Evolutionary conservation across 2,888 invertebrate species (phyloP), one percentile per base, ranked within the genome.

Genomic region (Daptonema setosum): DNA sequence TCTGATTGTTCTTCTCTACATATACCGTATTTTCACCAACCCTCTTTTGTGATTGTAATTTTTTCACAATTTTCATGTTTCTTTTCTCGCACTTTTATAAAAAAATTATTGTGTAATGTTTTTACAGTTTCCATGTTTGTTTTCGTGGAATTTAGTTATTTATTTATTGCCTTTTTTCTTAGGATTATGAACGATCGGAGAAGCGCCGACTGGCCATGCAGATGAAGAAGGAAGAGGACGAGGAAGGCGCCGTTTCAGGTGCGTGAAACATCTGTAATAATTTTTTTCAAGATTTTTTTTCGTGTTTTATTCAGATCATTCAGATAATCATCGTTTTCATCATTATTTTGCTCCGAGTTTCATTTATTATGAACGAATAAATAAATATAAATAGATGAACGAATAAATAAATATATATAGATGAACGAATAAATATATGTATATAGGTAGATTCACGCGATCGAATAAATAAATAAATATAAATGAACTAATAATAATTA

Each of bases 121-220:
- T n/a, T n/a, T n/a, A n/a, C n/a, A n/a, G n/a, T n/a, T n/a, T n/a
- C n/a, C n/a, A n/a, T n/a, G n/a, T n/a, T n/a, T n/a, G n/a, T n/a
- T n/a, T n/a, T n/a, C n/a, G n/a, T n/a, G n/a, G n/a, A n/a, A n/a
- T n/a, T n/a, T n/a, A 20, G 45, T 14, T n/a, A 54, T 30, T 20
- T 17, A 20, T 26, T 29, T 57, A 52, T 57, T 28, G 52, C 29
- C 43, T 25, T 2, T 3, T 14, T n/a, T 48, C 11, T 28, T 41
- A 20, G 51, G 45, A 56, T 1, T 55, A 56, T 25, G 54, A 48
- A 20, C 60, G 55, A 24, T 47, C 29, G 26, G 28, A 56, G 43
- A 54, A 48, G 28, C 50, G 67, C 67, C 28, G 43, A 2, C 11
- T n/a, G 29, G 22, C 24, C 17, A n/a, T 52, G 43, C 53, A n/a